Evolutionary conservation across 2,113 vertebrate species (phyloP).

Genomic region (Nematolebias whitei): DNA sequence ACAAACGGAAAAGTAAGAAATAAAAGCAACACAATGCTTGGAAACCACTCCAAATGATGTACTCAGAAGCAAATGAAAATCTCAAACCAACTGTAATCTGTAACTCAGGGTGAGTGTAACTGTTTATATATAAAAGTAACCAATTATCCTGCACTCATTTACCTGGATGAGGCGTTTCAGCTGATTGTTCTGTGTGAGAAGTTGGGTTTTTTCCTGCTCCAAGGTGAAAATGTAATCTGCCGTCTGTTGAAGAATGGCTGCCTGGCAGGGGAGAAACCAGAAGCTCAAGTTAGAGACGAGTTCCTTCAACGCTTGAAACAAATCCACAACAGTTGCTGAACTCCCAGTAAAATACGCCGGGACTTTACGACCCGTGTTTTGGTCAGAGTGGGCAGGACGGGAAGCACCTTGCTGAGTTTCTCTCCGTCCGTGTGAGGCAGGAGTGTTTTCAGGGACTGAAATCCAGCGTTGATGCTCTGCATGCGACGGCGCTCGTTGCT

Average conservation of each 20-base stretch:
- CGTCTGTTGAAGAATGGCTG: constrained; percentile 97
- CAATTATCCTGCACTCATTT: not conserved
- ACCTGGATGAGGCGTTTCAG: constrained; percentile 99
- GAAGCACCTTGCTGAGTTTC: constrained; percentile 93
- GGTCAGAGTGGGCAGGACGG: too few relatives aligned
- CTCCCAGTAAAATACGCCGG: not conserved
- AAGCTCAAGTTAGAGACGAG: not conserved
- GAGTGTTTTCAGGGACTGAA: constrained; percentile 98
- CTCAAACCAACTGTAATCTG: too few relatives aligned
- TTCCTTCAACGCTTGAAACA: not conserved
- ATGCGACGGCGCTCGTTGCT: constrained; percentile 97
- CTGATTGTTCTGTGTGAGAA: constrained; percentile 97
- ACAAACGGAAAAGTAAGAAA: too few relatives aligned
- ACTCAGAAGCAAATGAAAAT: too few relatives aligned
- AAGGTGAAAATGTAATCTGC: constrained; percentile 96
- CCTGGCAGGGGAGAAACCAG: constrained; percentile 71
- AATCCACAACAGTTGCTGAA: not conserved
- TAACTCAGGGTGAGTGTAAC: too few relatives aligned
- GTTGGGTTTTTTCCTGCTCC: constrained; percentile 97
- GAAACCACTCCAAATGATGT: too few relatives aligned
- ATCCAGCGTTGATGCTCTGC: constrained; percentile 99
- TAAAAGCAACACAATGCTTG: too few relatives aligned
- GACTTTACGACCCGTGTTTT: not conserved
- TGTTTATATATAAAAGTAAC: too few relatives aligned
- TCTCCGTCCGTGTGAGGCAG: constrained; percentile 97